Evolutionary conservation across 2,113 vertebrate species (phyloP).

Genomic region (Uria lomvia): DNA sequence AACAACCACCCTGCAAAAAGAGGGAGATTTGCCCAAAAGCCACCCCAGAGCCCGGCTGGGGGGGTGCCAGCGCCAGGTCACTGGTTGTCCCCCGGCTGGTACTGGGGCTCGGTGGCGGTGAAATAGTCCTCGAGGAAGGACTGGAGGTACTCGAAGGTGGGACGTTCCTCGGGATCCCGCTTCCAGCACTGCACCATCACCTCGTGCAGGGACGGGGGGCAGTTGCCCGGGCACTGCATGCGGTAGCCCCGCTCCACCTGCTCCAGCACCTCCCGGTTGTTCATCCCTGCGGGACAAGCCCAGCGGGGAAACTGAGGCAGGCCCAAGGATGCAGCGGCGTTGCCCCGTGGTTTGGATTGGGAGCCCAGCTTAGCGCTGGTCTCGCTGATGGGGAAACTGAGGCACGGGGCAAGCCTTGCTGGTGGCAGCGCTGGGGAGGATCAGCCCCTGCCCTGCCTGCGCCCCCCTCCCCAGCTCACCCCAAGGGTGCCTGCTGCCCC

Average conservation of each 20-base stretch:
- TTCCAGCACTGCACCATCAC: constrained; percentile 96
- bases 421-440: not conserved
- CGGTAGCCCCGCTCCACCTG: constrained; percentile 94
- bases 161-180: constrained; percentile 90
- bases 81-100: constrained; percentile 89
- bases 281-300: constrained; percentile 82
- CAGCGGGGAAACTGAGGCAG: not conserved
- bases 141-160: constrained; percentile 97
- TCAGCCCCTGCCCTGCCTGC: not conserved
- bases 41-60: not conserved
- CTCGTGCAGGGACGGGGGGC: constrained; percentile 89
- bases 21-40: not conserved
- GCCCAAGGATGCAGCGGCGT: accelerated
- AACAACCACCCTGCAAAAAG: not conserved
- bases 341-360: not conserved
- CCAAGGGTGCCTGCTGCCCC: not conserved
- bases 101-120: constrained; percentile 97
- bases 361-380: not conserved
- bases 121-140: constrained; percentile 98
- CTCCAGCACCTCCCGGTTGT: constrained; percentile 95
- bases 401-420: accelerated
- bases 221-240: constrained; percentile 86
- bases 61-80: not conserved
- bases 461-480: not conserved
- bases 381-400: not conserved